Evolutionary conservation across 2,113 vertebrate genomes (phyloP).

Genomic region (Machaerirhynchus nigripectus): DNA sequence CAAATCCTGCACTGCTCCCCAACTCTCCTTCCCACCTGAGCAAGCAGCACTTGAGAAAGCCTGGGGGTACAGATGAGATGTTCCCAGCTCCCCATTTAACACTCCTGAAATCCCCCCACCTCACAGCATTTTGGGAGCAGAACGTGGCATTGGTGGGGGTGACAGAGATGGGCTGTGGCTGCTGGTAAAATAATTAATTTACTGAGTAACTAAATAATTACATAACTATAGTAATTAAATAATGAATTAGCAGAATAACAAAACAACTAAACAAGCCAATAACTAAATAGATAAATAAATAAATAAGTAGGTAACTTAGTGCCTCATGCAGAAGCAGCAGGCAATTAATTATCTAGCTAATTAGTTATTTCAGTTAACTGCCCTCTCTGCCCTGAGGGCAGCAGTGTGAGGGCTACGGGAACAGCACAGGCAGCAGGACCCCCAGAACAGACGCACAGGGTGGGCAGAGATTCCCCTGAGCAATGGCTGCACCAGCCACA

Average conservation of each 20-base stretch:
- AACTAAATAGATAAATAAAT: background rate
- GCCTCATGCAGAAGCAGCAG: background rate
- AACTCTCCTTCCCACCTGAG: background rate
- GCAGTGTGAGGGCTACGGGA: accelerated
- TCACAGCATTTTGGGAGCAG: background rate
- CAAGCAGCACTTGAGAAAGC: too few relatives aligned
- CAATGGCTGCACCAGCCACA: background rate
- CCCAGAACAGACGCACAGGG: background rate
- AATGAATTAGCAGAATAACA: background rate
- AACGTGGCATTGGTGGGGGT: too few relatives aligned
- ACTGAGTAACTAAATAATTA: background rate
- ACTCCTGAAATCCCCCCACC: too few relatives aligned
- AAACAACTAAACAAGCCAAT: background rate
- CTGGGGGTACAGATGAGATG: accelerated
- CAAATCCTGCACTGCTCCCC: background rate
- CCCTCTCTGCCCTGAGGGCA: background rate
- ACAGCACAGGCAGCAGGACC: background rate
- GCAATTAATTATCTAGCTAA: background rate
- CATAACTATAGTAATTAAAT: background rate
- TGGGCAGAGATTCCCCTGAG: background rate
- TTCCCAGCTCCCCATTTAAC: background rate
- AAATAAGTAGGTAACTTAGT: background rate
- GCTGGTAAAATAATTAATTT: too few relatives aligned
- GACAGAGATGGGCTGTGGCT: too few relatives aligned
- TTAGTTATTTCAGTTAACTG: background rate